Evolutionary conservation across 1,140 invertebrate species (phyloP).

Genomic region (Pectinophora gossypiella): DNA sequence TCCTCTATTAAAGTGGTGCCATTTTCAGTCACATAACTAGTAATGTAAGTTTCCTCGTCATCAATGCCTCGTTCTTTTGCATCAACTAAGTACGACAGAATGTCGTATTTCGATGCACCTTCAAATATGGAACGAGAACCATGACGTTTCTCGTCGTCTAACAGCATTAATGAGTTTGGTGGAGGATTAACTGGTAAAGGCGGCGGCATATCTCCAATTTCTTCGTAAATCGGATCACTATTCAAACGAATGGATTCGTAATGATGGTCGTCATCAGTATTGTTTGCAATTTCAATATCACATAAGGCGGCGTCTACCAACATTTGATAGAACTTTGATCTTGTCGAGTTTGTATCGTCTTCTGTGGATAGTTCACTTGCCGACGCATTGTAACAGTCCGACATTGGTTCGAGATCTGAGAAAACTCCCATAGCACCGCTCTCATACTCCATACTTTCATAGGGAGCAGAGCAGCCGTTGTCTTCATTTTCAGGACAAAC

Average conservation of each 20-base stretch:
- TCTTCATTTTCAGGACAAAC: constrained; percentile 46
- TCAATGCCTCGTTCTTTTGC: constrained; percentile 85
- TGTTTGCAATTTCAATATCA: constrained; percentile 78
- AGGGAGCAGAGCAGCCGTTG: constrained; percentile 74
- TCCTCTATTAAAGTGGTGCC: constrained; percentile 75
- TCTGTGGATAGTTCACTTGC: constrained; percentile 78
- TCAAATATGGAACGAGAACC: constrained; percentile 85
- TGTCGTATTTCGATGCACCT: constrained; percentile 91
- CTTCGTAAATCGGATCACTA: constrained; percentile 92
- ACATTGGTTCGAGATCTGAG: constrained; percentile 74
- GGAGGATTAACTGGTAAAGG: constrained; percentile 85
- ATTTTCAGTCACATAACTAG: constrained; percentile 75
- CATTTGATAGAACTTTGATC: constrained; percentile 82
- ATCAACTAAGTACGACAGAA: constrained; percentile 90
- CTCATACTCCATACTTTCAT: constrained; percentile 77
- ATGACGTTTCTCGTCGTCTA: constrained; percentile 79
- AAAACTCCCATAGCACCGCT: constrained; percentile 68
- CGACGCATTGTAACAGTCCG: constrained; percentile 82
- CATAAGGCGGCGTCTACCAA: constrained; percentile 79
- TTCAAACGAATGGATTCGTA: constrained; percentile 86
- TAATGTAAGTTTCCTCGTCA: constrained; percentile 77
- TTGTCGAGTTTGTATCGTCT: constrained; percentile 76
- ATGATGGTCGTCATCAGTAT: constrained; percentile 80
- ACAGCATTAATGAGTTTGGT: constrained; percentile 73
- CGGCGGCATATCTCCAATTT: constrained; percentile 87